Percentiles rank a stretch among this genome's conserved stretches.
Conservation (phyloP, 2,113 vertebrate genomes). For the Hyaena hyaena region DNA sequence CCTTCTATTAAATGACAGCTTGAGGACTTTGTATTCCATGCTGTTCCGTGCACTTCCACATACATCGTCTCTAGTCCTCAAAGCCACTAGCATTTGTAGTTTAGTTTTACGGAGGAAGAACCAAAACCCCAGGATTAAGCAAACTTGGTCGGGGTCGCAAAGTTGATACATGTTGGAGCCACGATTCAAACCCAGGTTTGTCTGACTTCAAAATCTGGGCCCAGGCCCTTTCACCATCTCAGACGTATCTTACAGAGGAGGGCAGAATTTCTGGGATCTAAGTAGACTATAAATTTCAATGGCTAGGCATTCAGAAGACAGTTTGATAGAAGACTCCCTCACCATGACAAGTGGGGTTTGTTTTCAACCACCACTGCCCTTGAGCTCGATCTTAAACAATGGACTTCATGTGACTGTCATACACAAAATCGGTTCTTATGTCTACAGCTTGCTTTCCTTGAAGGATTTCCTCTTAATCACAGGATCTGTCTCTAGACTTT, state of each 20-base stretch:
- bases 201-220: conserved; percentile 18
- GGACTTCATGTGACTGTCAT: background rate
- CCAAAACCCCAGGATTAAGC: background rate
- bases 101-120: background rate
- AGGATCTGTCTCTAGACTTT: background rate
- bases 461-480: background rate
- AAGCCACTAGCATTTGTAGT: background rate
- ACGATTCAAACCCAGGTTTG: background rate
- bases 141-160: background rate
- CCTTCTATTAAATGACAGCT: background rate
- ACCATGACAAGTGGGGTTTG: background rate
- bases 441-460: background rate
- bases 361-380: background rate
- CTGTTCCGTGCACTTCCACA: rapidly evolving
- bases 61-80: background rate
- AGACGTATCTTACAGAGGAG: background rate
- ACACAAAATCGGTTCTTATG: background rate
- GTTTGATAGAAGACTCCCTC: background rate
- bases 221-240: background rate
- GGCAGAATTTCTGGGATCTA: background rate
- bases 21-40: background rate
- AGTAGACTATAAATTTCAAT: background rate
- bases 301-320: background rate
- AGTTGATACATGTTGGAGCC: background rate
- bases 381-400: background rate